phyloP scores from a whole-genome alignment of 1,140 invertebrate genomes.

The Panagrolaimus sp. region DNA sequence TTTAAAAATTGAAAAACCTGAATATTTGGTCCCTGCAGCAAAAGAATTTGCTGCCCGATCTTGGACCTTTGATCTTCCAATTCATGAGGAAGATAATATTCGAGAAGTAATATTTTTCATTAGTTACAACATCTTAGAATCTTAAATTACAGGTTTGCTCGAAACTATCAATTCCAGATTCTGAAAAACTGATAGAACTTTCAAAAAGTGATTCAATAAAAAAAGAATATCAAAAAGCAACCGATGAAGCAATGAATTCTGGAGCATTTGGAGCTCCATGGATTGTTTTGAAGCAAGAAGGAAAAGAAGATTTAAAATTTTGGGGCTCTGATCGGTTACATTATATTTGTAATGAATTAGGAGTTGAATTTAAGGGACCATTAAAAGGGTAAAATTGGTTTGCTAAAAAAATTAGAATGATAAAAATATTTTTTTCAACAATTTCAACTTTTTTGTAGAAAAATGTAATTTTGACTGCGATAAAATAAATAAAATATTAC shows the following conservation, averaged over 20 bases:
- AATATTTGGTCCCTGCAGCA: neutral
- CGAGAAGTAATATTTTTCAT: neutral
- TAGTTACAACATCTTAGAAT: neutral
- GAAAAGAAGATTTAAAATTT: conserved; percentile 15
- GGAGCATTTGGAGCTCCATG: conserved; percentile 19
- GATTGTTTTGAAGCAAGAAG: conserved; percentile 14
- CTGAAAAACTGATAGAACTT: conserved; percentile 4
- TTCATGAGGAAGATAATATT: neutral
- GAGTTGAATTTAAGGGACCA: conserved; percentile 10
- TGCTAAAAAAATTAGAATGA: no score
- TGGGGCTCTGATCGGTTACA: conserved; percentile 17
- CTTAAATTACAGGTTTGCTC: conserved; percentile 6
- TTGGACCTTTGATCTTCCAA: neutral
- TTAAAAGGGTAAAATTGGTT: neutral
- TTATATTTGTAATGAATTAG: conserved; percentile 6
- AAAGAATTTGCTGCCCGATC: neutral
- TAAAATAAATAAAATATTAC: neutral
- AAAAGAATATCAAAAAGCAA: conserved; percentile 5
- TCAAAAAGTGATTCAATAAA: neutral
- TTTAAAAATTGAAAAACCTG: neutral
- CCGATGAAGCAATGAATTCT: conserved; percentile 12
- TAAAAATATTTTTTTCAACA: no score
- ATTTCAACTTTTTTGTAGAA: no score
- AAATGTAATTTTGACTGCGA: no score
- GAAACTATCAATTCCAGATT: conserved; percentile 11